Evolutionary conservation across 64 coral and sea anemone genomes (phyloP).

Genomic region (Stylophora pistillata): DNA sequence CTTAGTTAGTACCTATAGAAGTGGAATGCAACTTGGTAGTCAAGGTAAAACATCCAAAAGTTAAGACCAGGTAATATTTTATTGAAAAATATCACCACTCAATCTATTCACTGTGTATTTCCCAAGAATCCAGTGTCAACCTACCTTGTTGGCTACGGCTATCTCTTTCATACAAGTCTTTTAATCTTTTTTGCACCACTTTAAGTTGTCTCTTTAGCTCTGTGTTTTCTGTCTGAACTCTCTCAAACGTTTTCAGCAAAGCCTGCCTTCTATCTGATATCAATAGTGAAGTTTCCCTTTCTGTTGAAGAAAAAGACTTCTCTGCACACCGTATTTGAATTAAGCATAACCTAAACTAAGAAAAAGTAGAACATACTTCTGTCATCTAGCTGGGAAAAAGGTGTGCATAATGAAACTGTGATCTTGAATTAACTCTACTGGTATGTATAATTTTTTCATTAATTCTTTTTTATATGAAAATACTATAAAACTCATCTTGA

Average conservation of each 20-base stretch:
- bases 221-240: slow-evolving; percentile 32
- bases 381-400: too few relatives aligned
- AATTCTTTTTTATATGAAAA: too few relatives aligned
- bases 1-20: neutral
- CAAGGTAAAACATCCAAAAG: too few relatives aligned
- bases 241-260: slow-evolving; percentile 12
- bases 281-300: neutral
- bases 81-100: neutral
- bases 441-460: too few relatives aligned
- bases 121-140: neutral
- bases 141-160: neutral
- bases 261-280: slow-evolving; percentile 5
- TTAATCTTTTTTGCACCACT: slow-evolving; percentile 37
- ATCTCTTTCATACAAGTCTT: slow-evolving; percentile 36
- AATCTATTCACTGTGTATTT: neutral
- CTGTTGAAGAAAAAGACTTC: neutral
- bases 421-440: too few relatives aligned
- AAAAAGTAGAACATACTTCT: too few relatives aligned
- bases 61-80: too few relatives aligned
- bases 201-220: slow-evolving; percentile 44
- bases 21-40: too few relatives aligned
- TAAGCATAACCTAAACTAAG: too few relatives aligned
- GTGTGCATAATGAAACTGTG: too few relatives aligned
- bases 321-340: too few relatives aligned
- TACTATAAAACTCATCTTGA: too few relatives aligned